Evolutionary conservation across 2,888 invertebrate species (phyloP).

Genomic region (Dimorphilus gyrociliatus): DNA sequence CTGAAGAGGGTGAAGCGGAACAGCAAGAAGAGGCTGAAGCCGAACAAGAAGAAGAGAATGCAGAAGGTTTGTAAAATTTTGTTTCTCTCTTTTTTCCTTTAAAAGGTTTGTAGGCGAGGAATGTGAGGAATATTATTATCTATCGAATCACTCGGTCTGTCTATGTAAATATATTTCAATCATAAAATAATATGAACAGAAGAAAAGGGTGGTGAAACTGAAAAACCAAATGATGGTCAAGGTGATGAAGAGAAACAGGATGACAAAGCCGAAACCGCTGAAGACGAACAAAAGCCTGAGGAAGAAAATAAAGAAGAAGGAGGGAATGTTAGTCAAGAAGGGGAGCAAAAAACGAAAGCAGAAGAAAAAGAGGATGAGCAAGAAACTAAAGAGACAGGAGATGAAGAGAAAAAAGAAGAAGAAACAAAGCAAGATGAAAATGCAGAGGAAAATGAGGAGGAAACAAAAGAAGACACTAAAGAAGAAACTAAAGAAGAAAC

Average conservation of each 20-base stretch:
- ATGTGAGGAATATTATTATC: too few relatives aligned
- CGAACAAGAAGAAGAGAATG: constrained; percentile 2
- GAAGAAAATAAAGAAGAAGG: constrained; percentile 2
- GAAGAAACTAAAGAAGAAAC: constrained; percentile 2
- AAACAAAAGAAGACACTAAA: not conserved
- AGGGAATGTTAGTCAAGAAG: not conserved
- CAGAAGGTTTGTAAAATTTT: constrained; percentile 1
- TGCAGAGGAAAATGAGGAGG: constrained; percentile 1
- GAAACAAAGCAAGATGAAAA: constrained; percentile 2
- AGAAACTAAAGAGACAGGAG: not conserved
- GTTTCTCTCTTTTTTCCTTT: too few relatives aligned
- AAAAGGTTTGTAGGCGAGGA: too few relatives aligned
- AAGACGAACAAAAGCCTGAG: not conserved
- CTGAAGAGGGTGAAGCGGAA: not conserved
- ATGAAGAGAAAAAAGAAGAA: constrained; percentile 2
- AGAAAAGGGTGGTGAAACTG: too few relatives aligned
- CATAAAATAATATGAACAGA: too few relatives aligned
- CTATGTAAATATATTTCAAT: too few relatives aligned
- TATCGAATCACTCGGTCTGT: too few relatives aligned
- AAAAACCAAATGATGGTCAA: constrained; percentile 2
- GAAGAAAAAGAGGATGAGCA: constrained; percentile 2
- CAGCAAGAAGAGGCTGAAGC: constrained; percentile 1
- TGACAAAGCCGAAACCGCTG: constrained; percentile 1
- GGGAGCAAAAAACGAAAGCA: constrained; percentile 1
- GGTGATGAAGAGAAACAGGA: constrained; percentile 2